A percentile compares a stretch with the other conserved stretches of the same genome.
These are phyloP conservation scores for Julus scanicus DNA, from an alignment of 2,888 invertebrate species.

Conservation along the genomic window DNA sequence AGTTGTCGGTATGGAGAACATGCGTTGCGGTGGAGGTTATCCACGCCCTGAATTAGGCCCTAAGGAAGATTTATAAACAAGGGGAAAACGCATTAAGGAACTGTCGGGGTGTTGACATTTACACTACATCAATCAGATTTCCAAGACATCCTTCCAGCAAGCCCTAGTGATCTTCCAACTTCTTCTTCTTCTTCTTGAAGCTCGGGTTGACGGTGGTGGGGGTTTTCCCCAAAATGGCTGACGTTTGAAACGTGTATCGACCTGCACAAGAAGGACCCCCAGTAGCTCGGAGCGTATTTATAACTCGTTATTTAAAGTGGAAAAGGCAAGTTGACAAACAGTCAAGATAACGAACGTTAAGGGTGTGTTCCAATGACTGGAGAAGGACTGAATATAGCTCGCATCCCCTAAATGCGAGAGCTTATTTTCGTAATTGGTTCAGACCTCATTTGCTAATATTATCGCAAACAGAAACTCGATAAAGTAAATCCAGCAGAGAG, in stretches of 20 bases:
- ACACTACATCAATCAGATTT: constrained; percentile 47
- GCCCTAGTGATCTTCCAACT: background rate
- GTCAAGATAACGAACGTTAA: constrained; percentile 5
- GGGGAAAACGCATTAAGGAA: constrained; percentile 28
- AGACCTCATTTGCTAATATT: constrained; percentile 21
- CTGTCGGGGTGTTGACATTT: constrained; percentile 48
- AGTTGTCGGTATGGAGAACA: background rate
- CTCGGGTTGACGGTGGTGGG: background rate
- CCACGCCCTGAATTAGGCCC: constrained; percentile 1
- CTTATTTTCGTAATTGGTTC: constrained; percentile 33
- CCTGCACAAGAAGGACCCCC: background rate
- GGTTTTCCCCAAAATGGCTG: background rate
- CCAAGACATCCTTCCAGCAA: background rate
- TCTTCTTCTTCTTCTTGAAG: too few species aligned
- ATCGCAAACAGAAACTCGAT: constrained; percentile 21
- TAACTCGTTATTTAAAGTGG: constrained; percentile 14
- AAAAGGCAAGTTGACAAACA: constrained; percentile 1
- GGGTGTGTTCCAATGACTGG: background rate
- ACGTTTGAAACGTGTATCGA: background rate
- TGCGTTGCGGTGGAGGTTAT: background rate
- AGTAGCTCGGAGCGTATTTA: background rate
- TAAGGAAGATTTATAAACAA: constrained; percentile 5
- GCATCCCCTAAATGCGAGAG: background rate
- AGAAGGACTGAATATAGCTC: background rate
- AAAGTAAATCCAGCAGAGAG: background rate